Conservation (phyloP, 2,797 vertebrate genomes). For the Knipowitschia caucasica region DNA sequence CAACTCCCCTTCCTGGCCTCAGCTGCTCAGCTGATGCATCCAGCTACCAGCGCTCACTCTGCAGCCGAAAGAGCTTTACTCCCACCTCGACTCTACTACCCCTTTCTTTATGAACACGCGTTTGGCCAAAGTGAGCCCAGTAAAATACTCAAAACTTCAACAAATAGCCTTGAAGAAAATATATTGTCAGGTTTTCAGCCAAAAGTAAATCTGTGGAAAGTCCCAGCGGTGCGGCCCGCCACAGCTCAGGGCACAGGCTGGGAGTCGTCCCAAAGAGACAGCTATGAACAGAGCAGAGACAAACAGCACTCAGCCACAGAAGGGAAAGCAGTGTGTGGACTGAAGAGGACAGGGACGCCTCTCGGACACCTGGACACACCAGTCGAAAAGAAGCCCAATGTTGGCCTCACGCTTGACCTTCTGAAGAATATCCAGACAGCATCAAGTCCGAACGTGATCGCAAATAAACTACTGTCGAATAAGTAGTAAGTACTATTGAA, state of each 20-base stretch:
- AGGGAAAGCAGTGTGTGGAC: constrained; percentile 56
- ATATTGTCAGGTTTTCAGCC: constrained; percentile 59
- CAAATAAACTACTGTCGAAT: constrained; percentile 71
- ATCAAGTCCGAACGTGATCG: constrained; percentile 50
- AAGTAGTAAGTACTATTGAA: constrained; percentile 74
- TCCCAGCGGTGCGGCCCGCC: constrained; percentile 75
- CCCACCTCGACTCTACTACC: constrained; percentile 88
- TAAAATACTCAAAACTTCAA: constrained; percentile 67
- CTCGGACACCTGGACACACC: constrained; percentile 56
- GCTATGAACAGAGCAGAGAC: constrained; percentile 60
- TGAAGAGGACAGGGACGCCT: constrained; percentile 64
- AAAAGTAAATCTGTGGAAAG: constrained; percentile 81
- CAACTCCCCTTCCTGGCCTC: constrained; percentile 89
- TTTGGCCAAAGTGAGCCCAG: constrained; percentile 67
- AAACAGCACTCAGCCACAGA: constrained; percentile 58
- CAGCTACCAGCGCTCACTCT: constrained; percentile 62
- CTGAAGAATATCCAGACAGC: constrained; percentile 66
- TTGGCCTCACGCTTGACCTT: constrained; percentile 68
- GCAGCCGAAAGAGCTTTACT: constrained; percentile 76
- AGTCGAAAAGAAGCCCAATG: constrained; percentile 74
- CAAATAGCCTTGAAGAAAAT: constrained; percentile 34
- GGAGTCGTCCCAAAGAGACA: constrained; percentile 62
- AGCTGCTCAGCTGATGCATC: constrained; percentile 82
- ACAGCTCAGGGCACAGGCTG: constrained; percentile 55
- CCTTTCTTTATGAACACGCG: constrained; percentile 86